Evolutionary conservation across 1,140 invertebrate genomes (phyloP).

Genomic region (Drosophila bipectinata): DNA sequence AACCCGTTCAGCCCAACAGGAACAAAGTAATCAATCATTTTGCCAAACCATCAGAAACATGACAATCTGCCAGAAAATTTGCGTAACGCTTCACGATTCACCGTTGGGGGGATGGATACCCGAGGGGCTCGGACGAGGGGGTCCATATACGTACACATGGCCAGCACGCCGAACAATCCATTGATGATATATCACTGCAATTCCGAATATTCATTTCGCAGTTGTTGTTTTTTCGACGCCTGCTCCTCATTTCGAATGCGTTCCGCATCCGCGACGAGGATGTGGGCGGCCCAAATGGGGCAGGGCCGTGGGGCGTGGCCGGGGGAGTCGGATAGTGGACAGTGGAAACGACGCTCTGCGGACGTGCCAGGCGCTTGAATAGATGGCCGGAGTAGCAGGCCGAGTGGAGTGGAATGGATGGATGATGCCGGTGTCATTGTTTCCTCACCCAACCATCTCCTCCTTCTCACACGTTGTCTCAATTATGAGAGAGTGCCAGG

Average conservation of each 20-base stretch:
- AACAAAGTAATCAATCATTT: conserved; percentile 80
- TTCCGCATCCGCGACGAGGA: conserved; percentile 49
- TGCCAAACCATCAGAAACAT: conserved; percentile 74
- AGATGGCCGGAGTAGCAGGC: conserved; percentile 6
- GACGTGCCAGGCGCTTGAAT: conserved; percentile 40
- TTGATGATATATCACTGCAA: conserved; percentile 79
- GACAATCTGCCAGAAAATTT: conserved; percentile 74
- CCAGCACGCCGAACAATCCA: conserved; percentile 44
- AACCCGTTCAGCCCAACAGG: conserved; percentile 46
- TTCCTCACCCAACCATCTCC: conserved; percentile 5
- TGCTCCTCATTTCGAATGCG: conserved; percentile 63
- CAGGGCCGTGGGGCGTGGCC: neutral
- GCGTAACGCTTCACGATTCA: conserved; percentile 59
- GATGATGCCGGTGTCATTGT: conserved; percentile 39
- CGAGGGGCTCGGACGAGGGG: neutral
- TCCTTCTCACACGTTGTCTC: conserved; percentile 47
- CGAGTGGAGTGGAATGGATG: conserved; percentile 10
- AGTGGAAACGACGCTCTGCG: conserved; percentile 37
- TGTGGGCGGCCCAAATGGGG: conserved; percentile 16
- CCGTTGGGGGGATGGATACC: conserved; percentile 6
- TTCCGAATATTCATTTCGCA: conserved; percentile 71
- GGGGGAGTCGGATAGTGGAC: conserved; percentile 24
- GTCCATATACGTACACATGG: too few relatives aligned
- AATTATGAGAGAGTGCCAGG: conserved; percentile 41
- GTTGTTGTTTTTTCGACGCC: conserved; percentile 42